Conservation (phyloP, 2,113 vertebrate genomes). For the Platichthys flesus region DNA sequence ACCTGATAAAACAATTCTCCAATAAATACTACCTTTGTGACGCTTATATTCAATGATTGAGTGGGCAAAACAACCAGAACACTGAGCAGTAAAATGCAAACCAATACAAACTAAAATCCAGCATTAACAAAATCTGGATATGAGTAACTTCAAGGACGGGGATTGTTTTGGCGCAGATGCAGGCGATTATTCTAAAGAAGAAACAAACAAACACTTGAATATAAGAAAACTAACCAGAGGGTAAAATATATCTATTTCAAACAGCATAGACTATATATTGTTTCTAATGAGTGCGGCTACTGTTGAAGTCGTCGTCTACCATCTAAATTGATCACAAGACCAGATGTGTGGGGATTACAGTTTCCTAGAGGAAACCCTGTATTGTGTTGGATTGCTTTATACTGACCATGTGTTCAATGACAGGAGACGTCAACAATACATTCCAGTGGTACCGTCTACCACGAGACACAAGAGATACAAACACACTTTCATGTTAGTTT, state of each 20-base stretch:
- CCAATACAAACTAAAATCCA: constrained; percentile 15
- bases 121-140: constrained; percentile 13
- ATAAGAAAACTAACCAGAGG: background rate
- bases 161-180: background rate
- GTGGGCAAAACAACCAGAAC: constrained; percentile 25
- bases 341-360: background rate
- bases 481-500: background rate
- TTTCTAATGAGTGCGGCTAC: constrained; percentile 5
- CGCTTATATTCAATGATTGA: constrained; percentile 35
- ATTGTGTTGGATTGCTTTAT: constrained; percentile 26
- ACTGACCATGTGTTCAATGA: constrained; percentile 12
- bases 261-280: background rate
- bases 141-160: background rate
- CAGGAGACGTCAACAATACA: constrained; percentile 10
- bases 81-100: constrained; percentile 30
- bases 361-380: constrained; percentile 20
- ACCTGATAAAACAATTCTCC: constrained; percentile 34
- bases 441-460: constrained; percentile 22
- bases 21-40: constrained; percentile 51
- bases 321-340: constrained; percentile 13
- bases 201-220: background rate
- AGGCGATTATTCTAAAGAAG: background rate
- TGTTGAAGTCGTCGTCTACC: background rate
- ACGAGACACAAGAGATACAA: background rate
- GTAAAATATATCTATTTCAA: background rate